Conservation (phyloP, 2,797 vertebrate species). For the Cottoperca gobio region DNA sequence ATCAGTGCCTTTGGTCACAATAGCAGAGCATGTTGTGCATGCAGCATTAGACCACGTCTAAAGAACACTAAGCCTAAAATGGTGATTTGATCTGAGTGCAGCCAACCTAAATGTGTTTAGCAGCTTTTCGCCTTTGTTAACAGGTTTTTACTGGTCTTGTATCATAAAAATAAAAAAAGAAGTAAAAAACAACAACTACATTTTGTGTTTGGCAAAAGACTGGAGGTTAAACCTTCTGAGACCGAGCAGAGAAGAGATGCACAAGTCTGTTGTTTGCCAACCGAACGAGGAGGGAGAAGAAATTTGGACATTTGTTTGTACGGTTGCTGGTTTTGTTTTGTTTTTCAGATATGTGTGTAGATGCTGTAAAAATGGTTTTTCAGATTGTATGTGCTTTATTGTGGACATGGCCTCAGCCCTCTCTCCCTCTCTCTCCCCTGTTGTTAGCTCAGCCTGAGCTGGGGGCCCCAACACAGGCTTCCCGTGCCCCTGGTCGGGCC, state of each 20-base stretch:
- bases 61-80: not conserved
- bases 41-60: not conserved
- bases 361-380: slow-evolving; percentile 6
- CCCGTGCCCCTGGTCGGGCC: slow-evolving; percentile 54
- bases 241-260: not conserved
- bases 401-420: slow-evolving; percentile 8
- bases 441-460: slow-evolving; percentile 48
- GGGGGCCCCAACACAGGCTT: slow-evolving; percentile 48
- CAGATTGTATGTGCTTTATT: not conserved
- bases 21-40: not conserved
- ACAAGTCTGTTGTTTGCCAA: not conserved
- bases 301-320: not conserved
- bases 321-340: not conserved
- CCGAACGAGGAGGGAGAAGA: not conserved
- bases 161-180: not conserved
- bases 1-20: not conserved
- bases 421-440: slow-evolving; percentile 14
- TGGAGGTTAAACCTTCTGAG: not conserved
- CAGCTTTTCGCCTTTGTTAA: not conserved
- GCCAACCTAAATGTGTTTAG: not conserved
- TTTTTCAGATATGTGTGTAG: not conserved
- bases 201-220: not conserved
- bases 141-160: no score
- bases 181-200: not conserved
- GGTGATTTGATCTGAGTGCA: not conserved